A percentile compares a stretch with the other conserved stretches of the same genome.
phyloP scores from a whole-genome alignment of 2,113 vertebrate genomes.

The Cichladusa arquata region DNA sequence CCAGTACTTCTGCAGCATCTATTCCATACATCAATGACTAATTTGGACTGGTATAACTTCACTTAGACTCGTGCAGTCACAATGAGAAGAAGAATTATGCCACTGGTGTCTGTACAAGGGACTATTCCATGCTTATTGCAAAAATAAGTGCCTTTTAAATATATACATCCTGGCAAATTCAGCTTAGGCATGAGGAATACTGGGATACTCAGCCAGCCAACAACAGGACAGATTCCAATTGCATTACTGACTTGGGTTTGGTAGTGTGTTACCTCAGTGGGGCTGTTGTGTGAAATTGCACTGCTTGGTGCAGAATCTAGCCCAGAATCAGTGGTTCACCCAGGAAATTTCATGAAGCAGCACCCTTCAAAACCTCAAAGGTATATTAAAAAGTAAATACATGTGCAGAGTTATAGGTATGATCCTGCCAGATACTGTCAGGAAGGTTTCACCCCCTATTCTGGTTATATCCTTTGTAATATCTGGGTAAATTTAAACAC shows the following conservation, averaged over 20 bases:
- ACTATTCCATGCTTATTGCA: neutral
- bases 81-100: neutral
- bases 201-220: neutral
- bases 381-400: neutral
- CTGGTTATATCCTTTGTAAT: neutral
- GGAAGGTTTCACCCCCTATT: neutral
- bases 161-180: neutral
- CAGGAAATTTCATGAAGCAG: neutral
- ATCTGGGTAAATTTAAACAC: neutral
- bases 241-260: fast-evolving
- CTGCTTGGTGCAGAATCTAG: neutral
- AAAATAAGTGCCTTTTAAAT: neutral
- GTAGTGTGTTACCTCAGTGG: neutral
- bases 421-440: neutral
- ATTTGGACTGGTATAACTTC: neutral
- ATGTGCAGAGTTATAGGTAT: neutral
- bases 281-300: neutral
- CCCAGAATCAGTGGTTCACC: neutral
- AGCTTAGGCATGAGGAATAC: neutral
- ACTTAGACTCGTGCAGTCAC: neutral
- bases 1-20: slow-evolving; percentile 1
- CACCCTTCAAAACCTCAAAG: neutral
- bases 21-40: slow-evolving; percentile 12
- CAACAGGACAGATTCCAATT: neutral
- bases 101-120: neutral